Conservation (phyloP, 2,888 invertebrate species). For the Baccha elongata region DNA sequence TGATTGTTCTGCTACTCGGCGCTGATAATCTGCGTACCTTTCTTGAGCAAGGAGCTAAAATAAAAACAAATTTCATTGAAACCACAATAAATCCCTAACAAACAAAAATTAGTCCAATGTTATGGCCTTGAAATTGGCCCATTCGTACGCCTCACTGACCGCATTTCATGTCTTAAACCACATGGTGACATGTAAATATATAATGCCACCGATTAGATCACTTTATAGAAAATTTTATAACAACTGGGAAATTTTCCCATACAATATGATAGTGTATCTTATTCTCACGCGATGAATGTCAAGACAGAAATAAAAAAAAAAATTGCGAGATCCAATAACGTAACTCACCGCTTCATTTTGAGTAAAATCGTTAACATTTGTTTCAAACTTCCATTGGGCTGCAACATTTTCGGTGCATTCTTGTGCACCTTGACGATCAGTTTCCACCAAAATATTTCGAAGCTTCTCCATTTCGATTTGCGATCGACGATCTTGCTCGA, state of each 20-base stretch:
- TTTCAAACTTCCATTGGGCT: slow-evolving; percentile 95
- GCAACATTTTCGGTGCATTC: slow-evolving; percentile 93
- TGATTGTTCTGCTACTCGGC: slow-evolving; percentile 90
- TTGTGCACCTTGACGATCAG: slow-evolving; percentile 90
- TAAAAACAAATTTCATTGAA: slow-evolving; percentile 32
- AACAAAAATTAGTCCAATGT: slow-evolving; percentile 48
- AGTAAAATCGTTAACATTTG: slow-evolving; percentile 91
- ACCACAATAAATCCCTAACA: slow-evolving; percentile 32
- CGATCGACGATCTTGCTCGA: slow-evolving; percentile 80
- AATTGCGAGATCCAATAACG: slow-evolving; percentile 34
- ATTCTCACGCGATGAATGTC: slow-evolving; percentile 70
- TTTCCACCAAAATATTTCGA: slow-evolving; percentile 85
- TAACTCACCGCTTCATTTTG: slow-evolving; percentile 92
- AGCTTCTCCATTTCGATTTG: slow-evolving; percentile 80
- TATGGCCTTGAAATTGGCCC: slow-evolving; percentile 51
- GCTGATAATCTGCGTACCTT: slow-evolving; percentile 91
- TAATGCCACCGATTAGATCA: slow-evolving; percentile 60
- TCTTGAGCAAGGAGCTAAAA: slow-evolving; percentile 90
- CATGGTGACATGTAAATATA: slow-evolving; percentile 52
- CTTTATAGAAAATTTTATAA: slow-evolving; percentile 52
- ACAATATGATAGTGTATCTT: slow-evolving; percentile 37
- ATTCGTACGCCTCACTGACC: slow-evolving; percentile 48
- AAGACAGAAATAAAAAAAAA: slow-evolving; percentile 39
- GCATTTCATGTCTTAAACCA: slow-evolving; percentile 56
- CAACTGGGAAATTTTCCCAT: slow-evolving; percentile 60